Base-by-base conservation (phyloP, 2,888 invertebrate species). In the Idaea dimidiata region DNA sequence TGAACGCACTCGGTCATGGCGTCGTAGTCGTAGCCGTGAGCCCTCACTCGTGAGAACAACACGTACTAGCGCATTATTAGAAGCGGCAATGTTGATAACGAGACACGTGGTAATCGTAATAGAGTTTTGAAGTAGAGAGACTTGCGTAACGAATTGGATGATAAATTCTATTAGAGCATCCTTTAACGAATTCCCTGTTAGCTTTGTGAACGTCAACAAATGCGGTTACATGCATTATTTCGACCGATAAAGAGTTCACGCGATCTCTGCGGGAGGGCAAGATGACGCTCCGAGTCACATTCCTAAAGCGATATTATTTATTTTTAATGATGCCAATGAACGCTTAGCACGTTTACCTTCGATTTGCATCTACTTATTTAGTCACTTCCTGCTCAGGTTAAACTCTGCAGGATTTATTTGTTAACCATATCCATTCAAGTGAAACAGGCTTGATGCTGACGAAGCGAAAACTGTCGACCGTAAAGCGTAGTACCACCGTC, bases 251-350 rank as follows among this genome's bases (percentile, higher is more conserved):
- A 86, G 84, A 89, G 87, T 89, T 88, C 86, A 87, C 79, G 83
- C 82, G 81, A 79, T 81, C 89, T 84, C 88, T 73, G 89, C 89
- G 87, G 90, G 90, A 85, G 90, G 87, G 82, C 88, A 76, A 76
- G 78, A 82, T 83, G 84, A 84, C 84, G 80, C 80, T 82, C 69
- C 78, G 78, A 73, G 83, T 82, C 78, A 87, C 87, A 89, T 87
- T 87, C 87, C 86, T 70, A 83, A 87, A 83, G 77, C 72, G 73
- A 85, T 80, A 83, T 87, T 85, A 87, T 90, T 89, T 88, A 88
- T 91, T 89, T 89, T 89, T 84, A 84, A 87, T 88, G 85, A 86
- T 83, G 89, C 82, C 88, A 88, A 87, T 80, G 88, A 88, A 88
- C 88, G 87, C 85, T 84, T 72, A 80, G 87, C 83, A 78, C 79